Evolutionary conservation across 2,113 vertebrate genomes (phyloP).

Genomic region (Alligator sinensis): DNA sequence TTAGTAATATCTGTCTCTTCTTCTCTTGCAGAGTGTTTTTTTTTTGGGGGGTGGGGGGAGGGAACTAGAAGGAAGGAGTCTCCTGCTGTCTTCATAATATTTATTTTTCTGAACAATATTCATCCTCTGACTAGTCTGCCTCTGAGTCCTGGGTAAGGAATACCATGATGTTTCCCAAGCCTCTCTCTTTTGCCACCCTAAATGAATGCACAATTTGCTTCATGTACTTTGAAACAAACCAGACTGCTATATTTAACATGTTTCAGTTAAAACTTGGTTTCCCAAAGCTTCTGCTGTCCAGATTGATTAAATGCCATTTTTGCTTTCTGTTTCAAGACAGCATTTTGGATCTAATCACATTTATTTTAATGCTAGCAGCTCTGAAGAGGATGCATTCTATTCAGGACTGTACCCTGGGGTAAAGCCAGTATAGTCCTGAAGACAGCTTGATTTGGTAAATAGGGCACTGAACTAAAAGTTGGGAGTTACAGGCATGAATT

Average conservation of each 20-base stretch:
- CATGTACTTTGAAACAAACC: not conserved
- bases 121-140: not conserved
- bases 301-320: not conserved
- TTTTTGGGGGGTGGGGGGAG: not conserved
- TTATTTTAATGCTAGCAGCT: not conserved
- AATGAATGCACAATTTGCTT: not conserved
- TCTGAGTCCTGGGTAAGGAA: not conserved
- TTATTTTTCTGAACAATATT: not conserved
- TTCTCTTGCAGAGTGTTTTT: not conserved
- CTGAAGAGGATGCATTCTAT: not conserved
- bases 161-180: not conserved
- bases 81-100: not conserved
- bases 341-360: not conserved
- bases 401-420: not conserved
- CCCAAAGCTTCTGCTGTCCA: not conserved
- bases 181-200: not conserved
- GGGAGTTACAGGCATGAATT: not conserved
- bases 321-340: not conserved
- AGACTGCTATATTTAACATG: not conserved
- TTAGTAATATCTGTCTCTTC: not conserved
- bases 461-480: not conserved
- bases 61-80: too few species aligned
- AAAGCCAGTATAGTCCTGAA: not conserved
- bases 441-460: not conserved
- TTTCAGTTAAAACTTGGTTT: not conserved